Percentiles rank a stretch among this genome's conserved stretches.
Conservation (phyloP, 2,888 invertebrate genomes). For the Sesia apiformis region DNA sequence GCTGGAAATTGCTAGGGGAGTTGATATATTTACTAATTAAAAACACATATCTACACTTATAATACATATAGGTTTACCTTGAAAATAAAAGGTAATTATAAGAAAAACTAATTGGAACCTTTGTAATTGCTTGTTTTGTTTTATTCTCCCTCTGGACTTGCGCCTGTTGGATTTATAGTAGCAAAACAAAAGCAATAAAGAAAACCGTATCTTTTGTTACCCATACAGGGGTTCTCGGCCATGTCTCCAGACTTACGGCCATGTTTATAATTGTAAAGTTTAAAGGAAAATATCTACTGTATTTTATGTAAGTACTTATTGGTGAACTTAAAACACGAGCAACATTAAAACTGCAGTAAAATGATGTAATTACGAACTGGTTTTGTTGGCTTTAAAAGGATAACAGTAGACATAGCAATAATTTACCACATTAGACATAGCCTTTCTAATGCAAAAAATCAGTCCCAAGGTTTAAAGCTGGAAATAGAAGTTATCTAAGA, state of each 20-base stretch:
- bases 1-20: too few species aligned
- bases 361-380: too few species aligned
- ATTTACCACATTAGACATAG: too few species aligned
- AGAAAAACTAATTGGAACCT: constrained; percentile 11
- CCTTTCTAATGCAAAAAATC: too few species aligned
- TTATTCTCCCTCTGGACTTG: constrained; percentile 8
- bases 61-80: constrained; percentile 4
- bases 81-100: constrained; percentile 13
- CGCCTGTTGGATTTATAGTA: constrained; percentile 9
- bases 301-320: not conserved
- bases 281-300: not conserved
- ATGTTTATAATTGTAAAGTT: not conserved
- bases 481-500: too few species aligned
- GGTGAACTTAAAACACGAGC: too few species aligned
- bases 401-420: too few species aligned
- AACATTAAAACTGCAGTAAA: too few species aligned
- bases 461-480: too few species aligned
- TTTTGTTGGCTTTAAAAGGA: too few species aligned
- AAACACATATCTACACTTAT: not conserved
- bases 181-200: constrained; percentile 8
- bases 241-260: not conserved
- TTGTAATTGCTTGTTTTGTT: constrained; percentile 10
- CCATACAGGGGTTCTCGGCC: not conserved
- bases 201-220: not conserved
- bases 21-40: not conserved